A percentile compares a stretch with the other conserved stretches of the same genome.
Evolutionary conservation across 2,113 vertebrate genomes (phyloP).

Genomic region (Tachysurus vachellii): DNA sequence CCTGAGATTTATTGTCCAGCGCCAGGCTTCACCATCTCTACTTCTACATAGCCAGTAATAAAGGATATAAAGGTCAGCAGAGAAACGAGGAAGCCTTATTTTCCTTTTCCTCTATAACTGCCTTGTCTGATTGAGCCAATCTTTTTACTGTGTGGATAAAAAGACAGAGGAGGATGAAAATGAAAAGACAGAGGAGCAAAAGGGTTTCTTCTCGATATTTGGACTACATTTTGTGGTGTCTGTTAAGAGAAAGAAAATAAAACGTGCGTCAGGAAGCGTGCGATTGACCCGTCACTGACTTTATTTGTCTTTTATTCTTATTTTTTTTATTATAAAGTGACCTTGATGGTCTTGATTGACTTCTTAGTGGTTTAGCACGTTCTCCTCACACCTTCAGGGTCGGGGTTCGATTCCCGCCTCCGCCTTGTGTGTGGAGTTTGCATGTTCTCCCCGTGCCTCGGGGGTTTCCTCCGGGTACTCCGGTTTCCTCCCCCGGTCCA

Average conservation of each 20-base stretch:
- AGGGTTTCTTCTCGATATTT: background rate
- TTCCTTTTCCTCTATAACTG: background rate
- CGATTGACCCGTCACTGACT: background rate
- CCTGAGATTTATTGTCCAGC: conserved; percentile 24
- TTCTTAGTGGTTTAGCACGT: too few relatives aligned
- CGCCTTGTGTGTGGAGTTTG: too few relatives aligned
- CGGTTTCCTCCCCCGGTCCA: too few relatives aligned
- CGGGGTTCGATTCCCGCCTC: too few relatives aligned
- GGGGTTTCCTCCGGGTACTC: too few relatives aligned
- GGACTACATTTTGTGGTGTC: background rate
- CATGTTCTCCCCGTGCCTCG: too few relatives aligned
- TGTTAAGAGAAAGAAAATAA: background rate
- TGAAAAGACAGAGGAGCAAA: background rate
- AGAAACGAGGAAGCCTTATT: background rate
- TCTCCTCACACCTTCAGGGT: too few relatives aligned
- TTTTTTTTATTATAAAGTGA: background rate
- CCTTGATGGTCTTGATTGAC: background rate
- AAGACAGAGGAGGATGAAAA: background rate
- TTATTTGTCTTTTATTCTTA: background rate
- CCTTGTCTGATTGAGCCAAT: conserved; percentile 9
- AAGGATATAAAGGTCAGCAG: conserved; percentile 49
- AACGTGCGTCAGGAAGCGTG: background rate
- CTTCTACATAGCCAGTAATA: conserved; percentile 35
- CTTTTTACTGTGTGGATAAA: background rate
- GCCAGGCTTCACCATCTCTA: conserved; percentile 29